These are phyloP conservation scores for Scaptomyza parva DNA, from an alignment of 2,888 invertebrate species.

Conservation along the genomic window DNA sequence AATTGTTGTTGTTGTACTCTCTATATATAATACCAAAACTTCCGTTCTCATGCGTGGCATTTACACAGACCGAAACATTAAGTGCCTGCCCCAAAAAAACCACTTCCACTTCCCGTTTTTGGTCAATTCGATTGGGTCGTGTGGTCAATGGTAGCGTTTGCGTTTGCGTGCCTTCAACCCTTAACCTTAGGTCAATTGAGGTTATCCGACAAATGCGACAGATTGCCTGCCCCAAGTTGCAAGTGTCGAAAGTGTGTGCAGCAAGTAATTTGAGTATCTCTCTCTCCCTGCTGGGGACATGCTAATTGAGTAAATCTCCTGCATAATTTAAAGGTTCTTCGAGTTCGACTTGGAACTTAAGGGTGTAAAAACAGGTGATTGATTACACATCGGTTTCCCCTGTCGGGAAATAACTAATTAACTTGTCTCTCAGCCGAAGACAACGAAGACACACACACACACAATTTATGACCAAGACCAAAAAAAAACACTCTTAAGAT, in stretches of 20 bases:
- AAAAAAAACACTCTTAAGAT: too few species aligned
- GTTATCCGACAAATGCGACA: constrained; percentile 13
- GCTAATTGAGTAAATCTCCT: constrained; percentile 39
- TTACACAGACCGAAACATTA: constrained; percentile 24
- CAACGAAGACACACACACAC: neutral
- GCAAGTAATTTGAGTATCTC: neutral
- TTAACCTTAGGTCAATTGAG: constrained; percentile 63
- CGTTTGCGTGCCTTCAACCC: constrained; percentile 60
- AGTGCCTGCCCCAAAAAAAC: constrained; percentile 38
- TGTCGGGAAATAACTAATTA: neutral
- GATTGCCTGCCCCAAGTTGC: too few species aligned
- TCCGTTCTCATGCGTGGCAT: constrained; percentile 72
- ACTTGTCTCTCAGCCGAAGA: neutral
- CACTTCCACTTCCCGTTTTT: constrained; percentile 77
- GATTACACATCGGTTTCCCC: constrained; percentile 13
- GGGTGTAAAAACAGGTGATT: constrained; percentile 3
- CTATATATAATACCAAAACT: constrained; percentile 56
- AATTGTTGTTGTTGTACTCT: too few species aligned
- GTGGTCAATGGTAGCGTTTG: neutral
- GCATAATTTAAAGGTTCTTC: constrained; percentile 29
- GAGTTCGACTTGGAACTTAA: neutral
- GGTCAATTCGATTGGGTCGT: constrained; percentile 13
- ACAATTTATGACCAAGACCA: neutral
- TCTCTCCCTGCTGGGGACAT: neutral
- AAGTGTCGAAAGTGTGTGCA: constrained; percentile 47